phyloP scores from a whole-genome alignment of 2,797 vertebrate genomes.

The Eulemur albifrons region DNA sequence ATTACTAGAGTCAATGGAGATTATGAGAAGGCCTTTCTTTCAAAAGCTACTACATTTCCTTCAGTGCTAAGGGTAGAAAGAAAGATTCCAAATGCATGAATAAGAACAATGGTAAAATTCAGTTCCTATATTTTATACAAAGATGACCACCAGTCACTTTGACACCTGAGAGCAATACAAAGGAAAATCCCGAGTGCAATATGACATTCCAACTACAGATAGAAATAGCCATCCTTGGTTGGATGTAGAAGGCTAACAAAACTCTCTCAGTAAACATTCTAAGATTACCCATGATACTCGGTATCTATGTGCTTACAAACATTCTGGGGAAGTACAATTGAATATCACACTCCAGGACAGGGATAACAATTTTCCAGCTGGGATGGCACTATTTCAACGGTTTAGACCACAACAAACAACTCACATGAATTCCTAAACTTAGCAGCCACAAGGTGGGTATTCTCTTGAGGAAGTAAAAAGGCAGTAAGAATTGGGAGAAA shows the following conservation, averaged over 20 bases:
- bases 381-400: slow-evolving; percentile 33
- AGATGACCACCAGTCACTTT: slow-evolving; percentile 28
- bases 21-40: not conserved
- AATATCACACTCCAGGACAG: not conserved
- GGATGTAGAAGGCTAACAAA: not conserved
- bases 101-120: slow-evolving; percentile 37
- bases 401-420: slow-evolving; percentile 10
- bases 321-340: slow-evolving; percentile 33
- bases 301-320: slow-evolving; percentile 34
- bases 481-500: slow-evolving; percentile 38
- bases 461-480: slow-evolving; percentile 44
- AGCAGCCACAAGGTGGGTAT: not conserved
- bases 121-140: slow-evolving; percentile 39
- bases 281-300: slow-evolving; percentile 34
- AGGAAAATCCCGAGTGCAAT: slow-evolving; percentile 14
- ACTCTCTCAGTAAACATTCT: not conserved
- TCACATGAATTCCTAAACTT: slow-evolving; percentile 35
- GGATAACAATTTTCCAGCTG: slow-evolving; percentile 35
- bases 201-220: slow-evolving; percentile 12
- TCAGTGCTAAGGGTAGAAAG: not conserved
- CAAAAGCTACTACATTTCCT: not conserved
- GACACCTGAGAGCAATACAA: slow-evolving; percentile 37
- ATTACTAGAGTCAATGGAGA: slow-evolving; percentile 24
- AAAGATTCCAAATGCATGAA: not conserved
- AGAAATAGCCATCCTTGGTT: slow-evolving; percentile 14